Conservation (phyloP, 2,888 invertebrate species). For the Gonocerus acuteangulatus region DNA sequence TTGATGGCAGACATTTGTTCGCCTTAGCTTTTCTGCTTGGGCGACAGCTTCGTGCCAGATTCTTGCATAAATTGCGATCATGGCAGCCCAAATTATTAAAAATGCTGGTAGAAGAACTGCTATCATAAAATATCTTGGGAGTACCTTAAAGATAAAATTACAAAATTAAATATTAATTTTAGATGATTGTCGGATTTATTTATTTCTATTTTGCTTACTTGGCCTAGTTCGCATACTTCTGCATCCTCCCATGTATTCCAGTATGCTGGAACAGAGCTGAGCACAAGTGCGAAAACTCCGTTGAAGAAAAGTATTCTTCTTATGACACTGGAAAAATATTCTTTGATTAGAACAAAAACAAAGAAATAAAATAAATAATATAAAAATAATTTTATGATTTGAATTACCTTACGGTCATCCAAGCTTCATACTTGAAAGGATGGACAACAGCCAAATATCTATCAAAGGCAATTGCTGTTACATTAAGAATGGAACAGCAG, state of each 20-base stretch:
- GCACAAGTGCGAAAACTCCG: conserved; percentile 58
- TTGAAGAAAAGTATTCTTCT: conserved; percentile 55
- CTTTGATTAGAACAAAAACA: background rate
- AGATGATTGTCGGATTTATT: background rate
- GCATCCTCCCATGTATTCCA: conserved; percentile 67
- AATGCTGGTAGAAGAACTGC: conserved; percentile 61
- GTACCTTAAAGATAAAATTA: conserved; percentile 34
- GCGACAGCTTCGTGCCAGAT: conserved; percentile 64
- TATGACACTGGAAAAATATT: conserved; percentile 46
- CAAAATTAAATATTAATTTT: background rate
- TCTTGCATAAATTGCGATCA: conserved; percentile 66
- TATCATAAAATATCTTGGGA: conserved; percentile 43
- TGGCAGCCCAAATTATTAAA: conserved; percentile 62
- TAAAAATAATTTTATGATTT: background rate
- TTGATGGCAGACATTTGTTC: conserved; percentile 51
- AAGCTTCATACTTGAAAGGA: conserved; percentile 66
- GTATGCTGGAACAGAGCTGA: conserved; percentile 63
- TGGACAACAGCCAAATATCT: conserved; percentile 70
- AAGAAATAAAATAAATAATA: background rate
- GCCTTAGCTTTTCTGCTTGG: conserved; percentile 56
- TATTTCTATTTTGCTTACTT: conserved; percentile 17
- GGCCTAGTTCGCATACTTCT: conserved; percentile 56
- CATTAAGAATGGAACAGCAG: conserved; percentile 68
- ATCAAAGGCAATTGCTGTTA: conserved; percentile 70
- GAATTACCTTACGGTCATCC: conserved; percentile 55